These are phyloP conservation scores for Siniperca undulata DNA, from an alignment of 2,797 vertebrate species.

Conservation along the genomic window DNA sequence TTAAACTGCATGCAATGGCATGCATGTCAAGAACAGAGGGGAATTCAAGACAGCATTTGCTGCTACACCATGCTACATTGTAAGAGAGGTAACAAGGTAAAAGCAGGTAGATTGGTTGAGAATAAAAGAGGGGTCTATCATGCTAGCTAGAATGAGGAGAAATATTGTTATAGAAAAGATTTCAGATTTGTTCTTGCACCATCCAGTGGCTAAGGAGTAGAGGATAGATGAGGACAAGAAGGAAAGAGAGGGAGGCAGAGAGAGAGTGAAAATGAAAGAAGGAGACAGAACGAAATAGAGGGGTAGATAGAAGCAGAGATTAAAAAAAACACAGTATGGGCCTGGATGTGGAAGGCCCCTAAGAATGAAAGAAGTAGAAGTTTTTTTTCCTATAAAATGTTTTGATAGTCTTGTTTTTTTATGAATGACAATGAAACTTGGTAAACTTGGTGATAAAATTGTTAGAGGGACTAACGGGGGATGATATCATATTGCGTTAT, in stretches of 20 bases:
- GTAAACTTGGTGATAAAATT: neutral
- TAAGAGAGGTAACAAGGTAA: constrained; percentile 71
- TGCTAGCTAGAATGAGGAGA: constrained; percentile 82
- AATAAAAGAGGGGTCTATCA: constrained; percentile 80
- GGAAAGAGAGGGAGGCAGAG: constrained; percentile 26
- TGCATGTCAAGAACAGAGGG: constrained; percentile 78
- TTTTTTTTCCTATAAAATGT: constrained; percentile 19
- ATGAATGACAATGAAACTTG: constrained; percentile 1
- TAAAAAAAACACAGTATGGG: constrained; percentile 26
- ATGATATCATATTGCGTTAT: neutral
- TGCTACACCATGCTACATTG: constrained; percentile 74
- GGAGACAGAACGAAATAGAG: constrained; percentile 31
- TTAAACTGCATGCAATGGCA: constrained; percentile 79
- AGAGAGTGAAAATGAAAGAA: constrained; percentile 25
- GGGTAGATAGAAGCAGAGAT: neutral
- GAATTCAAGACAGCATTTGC: constrained; percentile 74
- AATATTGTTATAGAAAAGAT: constrained; percentile 66
- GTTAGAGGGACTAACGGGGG: neutral
- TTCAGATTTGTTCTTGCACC: constrained; percentile 71
- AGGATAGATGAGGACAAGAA: constrained; percentile 32
- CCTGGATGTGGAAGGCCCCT: constrained; percentile 28
- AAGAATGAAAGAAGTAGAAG: constrained; percentile 16
- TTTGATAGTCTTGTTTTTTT: constrained; percentile 5
- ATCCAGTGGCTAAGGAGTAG: constrained; percentile 62
- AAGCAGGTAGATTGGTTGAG: constrained; percentile 76